phyloP scores from a whole-genome alignment of 2,113 vertebrate genomes.

The Microcebus griseorufus region DNA sequence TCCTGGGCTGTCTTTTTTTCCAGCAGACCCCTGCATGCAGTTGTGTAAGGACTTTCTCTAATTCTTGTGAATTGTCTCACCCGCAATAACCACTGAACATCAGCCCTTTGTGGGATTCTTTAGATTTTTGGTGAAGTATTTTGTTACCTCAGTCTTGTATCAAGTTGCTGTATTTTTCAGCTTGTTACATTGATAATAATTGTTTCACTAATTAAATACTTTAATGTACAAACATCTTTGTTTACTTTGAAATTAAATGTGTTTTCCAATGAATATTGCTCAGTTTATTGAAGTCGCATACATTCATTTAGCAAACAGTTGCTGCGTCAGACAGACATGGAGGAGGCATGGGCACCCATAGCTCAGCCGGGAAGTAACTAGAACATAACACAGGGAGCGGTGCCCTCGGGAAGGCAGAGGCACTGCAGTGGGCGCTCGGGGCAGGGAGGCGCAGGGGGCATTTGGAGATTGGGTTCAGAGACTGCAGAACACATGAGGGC shows the following conservation, averaged over 20 bases:
- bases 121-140: slow-evolving; percentile 87
- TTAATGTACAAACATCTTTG: slow-evolving; percentile 83
- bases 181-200: slow-evolving; percentile 88
- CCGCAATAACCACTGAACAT: slow-evolving; percentile 78
- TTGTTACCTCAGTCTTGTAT: slow-evolving; percentile 91
- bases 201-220: slow-evolving; percentile 88
- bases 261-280: slow-evolving; percentile 80
- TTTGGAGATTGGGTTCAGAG: background rate
- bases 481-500: background rate
- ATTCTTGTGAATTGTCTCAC: slow-evolving; percentile 82
- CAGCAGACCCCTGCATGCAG: slow-evolving; percentile 85
- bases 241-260: slow-evolving; percentile 83
- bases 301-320: slow-evolving; percentile 9
- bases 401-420: background rate
- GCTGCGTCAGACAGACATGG: background rate
- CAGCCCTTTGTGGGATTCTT: slow-evolving; percentile 76
- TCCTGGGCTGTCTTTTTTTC: slow-evolving; percentile 74
- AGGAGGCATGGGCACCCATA: background rate
- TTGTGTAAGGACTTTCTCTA: slow-evolving; percentile 82
- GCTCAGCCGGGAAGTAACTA: background rate
- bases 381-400: background rate
- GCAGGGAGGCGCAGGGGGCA: background rate
- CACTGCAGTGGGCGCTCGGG: background rate
- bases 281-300: slow-evolving; percentile 52
- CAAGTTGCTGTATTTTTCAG: slow-evolving; percentile 88